These are phyloP conservation scores for Eretmochelys imbricata DNA, from an alignment of 2,113 vertebrate genomes.

Conservation along the genomic window DNA sequence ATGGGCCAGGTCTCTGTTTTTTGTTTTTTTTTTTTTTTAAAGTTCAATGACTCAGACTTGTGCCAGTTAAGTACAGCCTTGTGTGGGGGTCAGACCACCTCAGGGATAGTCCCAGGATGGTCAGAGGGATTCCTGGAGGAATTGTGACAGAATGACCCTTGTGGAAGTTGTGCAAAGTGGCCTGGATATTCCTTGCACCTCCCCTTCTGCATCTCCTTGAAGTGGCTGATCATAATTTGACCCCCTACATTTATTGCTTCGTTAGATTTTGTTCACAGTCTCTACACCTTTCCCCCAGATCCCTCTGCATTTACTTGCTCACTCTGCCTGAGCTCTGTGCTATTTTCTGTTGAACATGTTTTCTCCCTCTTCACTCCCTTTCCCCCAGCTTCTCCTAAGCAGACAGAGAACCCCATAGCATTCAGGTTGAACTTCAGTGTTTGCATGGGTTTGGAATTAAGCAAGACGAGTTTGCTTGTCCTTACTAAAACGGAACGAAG, in stretches of 20 bases:
- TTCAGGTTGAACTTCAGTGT: not conserved
- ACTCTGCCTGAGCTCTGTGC: not conserved
- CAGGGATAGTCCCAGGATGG: not conserved
- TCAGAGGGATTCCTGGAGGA: rapidly evolving
- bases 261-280: not conserved
- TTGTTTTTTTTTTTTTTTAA: not conserved
- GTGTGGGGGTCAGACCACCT: not conserved
- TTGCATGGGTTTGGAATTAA: not conserved
- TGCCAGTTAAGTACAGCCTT: not conserved
- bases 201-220: not conserved
- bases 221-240: not conserved
- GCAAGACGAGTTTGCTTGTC: not conserved
- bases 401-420: rapidly evolving
- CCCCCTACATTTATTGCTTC: not conserved
- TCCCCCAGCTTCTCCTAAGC: rapidly evolving
- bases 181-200: not conserved
- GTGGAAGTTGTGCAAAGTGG: not conserved
- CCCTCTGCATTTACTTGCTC: not conserved
- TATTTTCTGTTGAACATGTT: not conserved
- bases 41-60: not conserved
- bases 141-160: not conserved
- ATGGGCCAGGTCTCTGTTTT: not conserved
- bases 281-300: not conserved
- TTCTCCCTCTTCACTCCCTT: not conserved
- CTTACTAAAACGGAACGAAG: not conserved